Base-by-base conservation (phyloP, 1,140 invertebrate genomes). In the Eufriesea mexicana region DNA sequence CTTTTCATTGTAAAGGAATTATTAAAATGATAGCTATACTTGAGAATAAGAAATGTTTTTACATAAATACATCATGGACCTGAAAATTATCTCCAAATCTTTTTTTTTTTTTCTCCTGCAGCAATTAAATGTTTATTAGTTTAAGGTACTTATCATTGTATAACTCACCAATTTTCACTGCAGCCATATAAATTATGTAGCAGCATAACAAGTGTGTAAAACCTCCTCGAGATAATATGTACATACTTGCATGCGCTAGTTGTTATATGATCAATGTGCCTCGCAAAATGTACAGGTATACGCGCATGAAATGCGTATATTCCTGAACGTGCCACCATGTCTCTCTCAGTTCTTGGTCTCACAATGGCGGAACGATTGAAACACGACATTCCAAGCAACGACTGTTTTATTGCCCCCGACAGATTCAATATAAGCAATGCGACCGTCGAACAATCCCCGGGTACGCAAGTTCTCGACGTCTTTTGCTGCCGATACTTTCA, bases 291-390 rank as follows among this genome's bases (percentile, higher is more conserved):
- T 57, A 23, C 42, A 47, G 28, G 28, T 62, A 12, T 18, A 78
- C 14, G 28, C 54, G 35, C 18, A 47, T 28, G 42, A 83, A 78
- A 77, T 55, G 12, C 66, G 57, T 62, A 51, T 77, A 49, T 49
- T 47, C 59, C 59, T 49, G 23, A 57, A 73, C 16, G 35, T n/a
- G 51, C 61, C 28, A 47, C 55, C 61, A 45, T 83, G 73, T 70
- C 71, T 86, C 76, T 61, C 71, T 79, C 76, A 72, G 82, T 85
- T 85, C 76, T 73, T 68, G 47, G 79, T 73, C 72, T 86, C 82
- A 86, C 86, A 86, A 89, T 89, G 82, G 55, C 68, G 70, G 70
- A 86, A 89, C 84, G 87, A 91, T 91, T 89, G 90, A 89, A 90
- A 89, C 82, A 59, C 85, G 85, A 88, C 85, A 87, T 91, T 90